Base-by-base conservation (phyloP, 1,140 invertebrate genomes). In the Trialeurodes vaporariorum region DNA sequence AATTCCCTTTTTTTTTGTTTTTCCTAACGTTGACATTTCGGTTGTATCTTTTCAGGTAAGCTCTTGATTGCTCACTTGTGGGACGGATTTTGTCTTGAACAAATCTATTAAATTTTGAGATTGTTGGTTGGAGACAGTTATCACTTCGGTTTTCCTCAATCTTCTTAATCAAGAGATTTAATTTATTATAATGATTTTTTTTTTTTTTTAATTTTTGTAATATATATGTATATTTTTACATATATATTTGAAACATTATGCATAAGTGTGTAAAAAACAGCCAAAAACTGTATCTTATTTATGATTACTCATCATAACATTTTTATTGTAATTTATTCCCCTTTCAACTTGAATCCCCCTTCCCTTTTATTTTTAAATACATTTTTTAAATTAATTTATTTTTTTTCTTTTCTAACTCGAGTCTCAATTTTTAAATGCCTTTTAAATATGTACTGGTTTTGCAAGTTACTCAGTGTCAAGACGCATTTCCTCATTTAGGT, bases 241-340 rank as follows among this genome's bases (percentile, higher is more conserved):
- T 49, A 49, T 49, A 49, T 49, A 49, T 49, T 49, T 49, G 17
- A 9, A 5, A 49, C 5, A 49, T 5, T 49, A 49, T 9, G 34
- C 17, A 5, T 49, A 49, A 49, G 34, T 49, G 34, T 49, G 34
- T 9, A 49, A 49, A 49, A 17, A 49, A 49, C 5, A n/a, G n/a
- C n/a, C n/a, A 49, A 49, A 49, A 49, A 49, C 34, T 49, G 34
- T 49, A 49, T 49, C 34, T 49, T 49, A 49, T 49, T 49, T 49
- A 49, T 49, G 34, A 49, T 49, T 9, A 49, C 17, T 49, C 5
- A 49, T 49, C 34, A 49, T 49, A 49, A 49, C 34, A 49, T 49
- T 49, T 49, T 49, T 49, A 49, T 49, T 49, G 34, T 49, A 49
- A 49, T 49, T 49, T 49, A 49, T 49, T 49, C 34, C 34, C 34